Conservation (phyloP, 2,888 invertebrate species). For the Eupithecia dodoneata region DNA sequence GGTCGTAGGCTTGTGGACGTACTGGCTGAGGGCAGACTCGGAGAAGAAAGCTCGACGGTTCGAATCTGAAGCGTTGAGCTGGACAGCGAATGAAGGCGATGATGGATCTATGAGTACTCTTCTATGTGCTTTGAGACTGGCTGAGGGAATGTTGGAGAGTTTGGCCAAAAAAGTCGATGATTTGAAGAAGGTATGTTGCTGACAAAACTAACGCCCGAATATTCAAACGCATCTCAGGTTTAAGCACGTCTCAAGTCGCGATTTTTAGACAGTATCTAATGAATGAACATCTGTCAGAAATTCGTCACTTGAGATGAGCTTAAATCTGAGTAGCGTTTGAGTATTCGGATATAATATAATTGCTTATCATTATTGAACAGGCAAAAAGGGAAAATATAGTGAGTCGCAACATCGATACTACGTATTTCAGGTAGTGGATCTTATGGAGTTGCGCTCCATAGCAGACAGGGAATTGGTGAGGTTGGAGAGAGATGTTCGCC, state of each 20-base stretch:
- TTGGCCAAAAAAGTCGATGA: conserved; percentile 77
- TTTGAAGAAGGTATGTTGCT: conserved; percentile 62
- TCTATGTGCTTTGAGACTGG: conserved; percentile 69
- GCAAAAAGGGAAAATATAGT: neutral
- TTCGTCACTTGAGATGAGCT: too few relatives aligned
- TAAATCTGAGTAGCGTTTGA: too few relatives aligned
- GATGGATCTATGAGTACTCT: conserved; percentile 63
- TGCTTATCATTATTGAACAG: neutral
- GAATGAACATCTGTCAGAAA: too few relatives aligned
- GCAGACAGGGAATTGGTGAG: conserved; percentile 69
- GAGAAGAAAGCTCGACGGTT: conserved; percentile 70
- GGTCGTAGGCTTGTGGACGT: conserved; percentile 72
- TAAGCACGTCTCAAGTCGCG: too few relatives aligned
- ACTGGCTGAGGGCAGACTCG: conserved; percentile 69
- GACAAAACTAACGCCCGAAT: too few relatives aligned
- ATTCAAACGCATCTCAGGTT: too few relatives aligned
- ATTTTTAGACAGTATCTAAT: too few relatives aligned
- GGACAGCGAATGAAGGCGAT: conserved; percentile 57
- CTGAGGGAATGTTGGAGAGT: conserved; percentile 78
- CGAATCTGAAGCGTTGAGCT: conserved; percentile 71
- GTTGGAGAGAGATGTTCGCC: conserved; percentile 66
- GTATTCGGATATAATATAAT: neutral
- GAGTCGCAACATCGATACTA: neutral
- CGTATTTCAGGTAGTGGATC: conserved; percentile 69
- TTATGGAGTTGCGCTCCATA: conserved; percentile 76